Evolutionary conservation across 1,140 invertebrate species (phyloP).

Genomic region (Hestina assimilis): DNA sequence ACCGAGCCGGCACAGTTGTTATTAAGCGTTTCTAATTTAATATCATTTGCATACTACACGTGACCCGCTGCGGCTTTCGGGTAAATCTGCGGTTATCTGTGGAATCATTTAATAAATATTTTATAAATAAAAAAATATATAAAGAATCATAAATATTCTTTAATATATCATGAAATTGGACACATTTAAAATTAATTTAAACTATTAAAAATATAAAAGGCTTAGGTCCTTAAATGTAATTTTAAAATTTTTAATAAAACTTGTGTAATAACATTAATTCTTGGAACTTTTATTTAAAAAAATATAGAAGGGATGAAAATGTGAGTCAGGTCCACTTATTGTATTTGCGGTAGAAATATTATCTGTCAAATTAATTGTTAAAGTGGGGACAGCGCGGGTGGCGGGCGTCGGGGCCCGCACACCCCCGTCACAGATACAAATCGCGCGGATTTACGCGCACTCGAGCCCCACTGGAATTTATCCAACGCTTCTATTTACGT

Average conservation of each 20-base stretch:
- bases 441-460: conserved; percentile 76
- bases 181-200: background rate
- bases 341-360: conserved; percentile 49
- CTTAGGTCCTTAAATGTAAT: no score
- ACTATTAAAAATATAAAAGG: background rate
- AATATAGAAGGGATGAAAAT: conserved; percentile 1
- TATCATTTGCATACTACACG: conserved; percentile 74
- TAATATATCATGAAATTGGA: no score
- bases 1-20: conserved; percentile 66
- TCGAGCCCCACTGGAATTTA: conserved; percentile 75
- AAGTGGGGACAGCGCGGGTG: conserved; percentile 32
- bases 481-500: conserved; percentile 74
- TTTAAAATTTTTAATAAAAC: no score
- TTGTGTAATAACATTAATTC: no score
- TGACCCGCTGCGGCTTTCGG: conserved; percentile 42
- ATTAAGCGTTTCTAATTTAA: conserved; percentile 77
- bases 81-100: no score
- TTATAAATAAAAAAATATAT: no score
- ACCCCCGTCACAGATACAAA: conserved; percentile 76
- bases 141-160: no score
- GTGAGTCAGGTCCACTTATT: conserved; percentile 29
- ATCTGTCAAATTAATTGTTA: conserved; percentile 71
- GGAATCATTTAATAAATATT: background rate
- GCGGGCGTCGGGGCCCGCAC: conserved; percentile 37
- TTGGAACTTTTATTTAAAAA: conserved; percentile 2